Conservation (phyloP, 2,113 vertebrate genomes). For the Zosterops pallidus region DNA sequence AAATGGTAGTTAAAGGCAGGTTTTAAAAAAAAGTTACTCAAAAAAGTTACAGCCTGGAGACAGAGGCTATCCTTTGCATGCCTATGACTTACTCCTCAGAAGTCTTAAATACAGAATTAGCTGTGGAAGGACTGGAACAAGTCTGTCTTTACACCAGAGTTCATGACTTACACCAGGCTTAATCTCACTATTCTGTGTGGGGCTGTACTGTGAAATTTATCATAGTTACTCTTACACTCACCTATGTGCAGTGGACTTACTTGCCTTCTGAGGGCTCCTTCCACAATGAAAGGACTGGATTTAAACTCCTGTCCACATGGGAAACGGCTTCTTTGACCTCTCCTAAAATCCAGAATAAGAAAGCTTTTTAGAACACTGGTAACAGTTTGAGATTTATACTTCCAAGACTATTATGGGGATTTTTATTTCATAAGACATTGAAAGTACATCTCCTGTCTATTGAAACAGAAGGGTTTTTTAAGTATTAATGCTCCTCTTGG, state of each 20-base stretch:
- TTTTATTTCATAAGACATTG: not conserved
- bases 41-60: not conserved
- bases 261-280: not conserved
- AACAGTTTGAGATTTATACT: not conserved
- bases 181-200: not conserved
- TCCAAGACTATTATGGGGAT: not conserved
- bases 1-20: not conserved
- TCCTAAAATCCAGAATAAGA: not conserved
- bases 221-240: not conserved
- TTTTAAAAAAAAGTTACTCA: not conserved
- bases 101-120: not conserved
- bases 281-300: not conserved
- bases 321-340: not conserved
- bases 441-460: not conserved
- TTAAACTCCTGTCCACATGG: not conserved
- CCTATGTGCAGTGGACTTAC: not conserved
- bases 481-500: not conserved
- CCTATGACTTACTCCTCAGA: not conserved
- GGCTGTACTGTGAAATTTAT: not conserved
- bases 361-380: not conserved
- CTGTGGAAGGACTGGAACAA: not conserved
- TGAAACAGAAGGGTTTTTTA: not conserved
- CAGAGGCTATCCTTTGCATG: not conserved
- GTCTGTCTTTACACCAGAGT: not conserved
- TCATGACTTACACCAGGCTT: not conserved